These are phyloP conservation scores for Pseudochromis fuscus DNA, from an alignment of 2,797 vertebrate species.

Conservation along the genomic window DNA sequence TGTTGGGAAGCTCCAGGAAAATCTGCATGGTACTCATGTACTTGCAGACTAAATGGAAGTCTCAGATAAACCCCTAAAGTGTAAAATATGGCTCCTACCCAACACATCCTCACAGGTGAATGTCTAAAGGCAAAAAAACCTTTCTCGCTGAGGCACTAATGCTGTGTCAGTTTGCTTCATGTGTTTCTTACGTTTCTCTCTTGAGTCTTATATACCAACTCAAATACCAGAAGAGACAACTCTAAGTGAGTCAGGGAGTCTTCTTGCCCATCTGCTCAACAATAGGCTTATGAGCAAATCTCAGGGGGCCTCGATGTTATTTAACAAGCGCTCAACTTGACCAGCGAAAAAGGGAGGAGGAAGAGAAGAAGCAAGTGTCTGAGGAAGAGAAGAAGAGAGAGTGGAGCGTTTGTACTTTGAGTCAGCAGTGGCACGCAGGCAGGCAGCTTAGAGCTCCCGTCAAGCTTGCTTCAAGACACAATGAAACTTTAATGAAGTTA, in stretches of 20 bases:
- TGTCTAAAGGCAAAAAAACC: not conserved
- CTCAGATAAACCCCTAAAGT: not conserved
- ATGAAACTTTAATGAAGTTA: conserved; percentile 76
- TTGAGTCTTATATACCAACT: conserved; percentile 29
- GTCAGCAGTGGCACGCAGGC: conserved; percentile 29
- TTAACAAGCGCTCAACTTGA: conserved; percentile 42
- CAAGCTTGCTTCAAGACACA: conserved; percentile 56
- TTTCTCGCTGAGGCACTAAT: not conserved
- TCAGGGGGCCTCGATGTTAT: conserved; percentile 50
- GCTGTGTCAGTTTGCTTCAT: conserved; percentile 11
- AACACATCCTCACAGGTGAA: not conserved
- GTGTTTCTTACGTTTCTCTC: conserved; percentile 5
- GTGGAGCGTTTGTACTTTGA: conserved; percentile 26
- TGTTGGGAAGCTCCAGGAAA: conserved; percentile 35
- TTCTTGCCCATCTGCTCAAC: conserved; percentile 35
- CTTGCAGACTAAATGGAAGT: conserved; percentile 14
- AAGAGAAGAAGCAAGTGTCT: conserved; percentile 3
- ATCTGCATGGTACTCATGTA: conserved; percentile 24
- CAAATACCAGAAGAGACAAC: conserved; percentile 50
- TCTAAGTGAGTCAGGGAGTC: conserved; percentile 48
- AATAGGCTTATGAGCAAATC: conserved; percentile 41
- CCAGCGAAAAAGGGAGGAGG: conserved; percentile 6
- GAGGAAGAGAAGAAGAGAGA: conserved; percentile 19
- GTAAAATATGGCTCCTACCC: conserved; percentile 4
- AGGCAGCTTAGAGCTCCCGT: conserved; percentile 51